These are phyloP conservation scores for Corbicula japonica DNA, from an alignment of 2,888 invertebrate genomes.

Conservation along the genomic window DNA sequence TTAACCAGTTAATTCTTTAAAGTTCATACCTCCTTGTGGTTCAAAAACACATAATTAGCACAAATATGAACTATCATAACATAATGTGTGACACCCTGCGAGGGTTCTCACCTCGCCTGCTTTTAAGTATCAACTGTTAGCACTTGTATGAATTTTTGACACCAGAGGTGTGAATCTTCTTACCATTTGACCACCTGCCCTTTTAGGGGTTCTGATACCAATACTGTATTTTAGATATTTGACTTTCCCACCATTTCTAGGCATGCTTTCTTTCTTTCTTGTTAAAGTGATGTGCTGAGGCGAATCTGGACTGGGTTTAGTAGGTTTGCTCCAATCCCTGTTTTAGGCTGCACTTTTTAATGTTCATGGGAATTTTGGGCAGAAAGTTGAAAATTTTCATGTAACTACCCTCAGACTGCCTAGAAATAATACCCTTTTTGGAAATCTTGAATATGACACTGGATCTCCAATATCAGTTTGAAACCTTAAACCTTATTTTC, in stretches of 20 bases:
- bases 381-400: no score
- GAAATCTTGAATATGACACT: no score
- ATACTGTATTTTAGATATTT: not conserved
- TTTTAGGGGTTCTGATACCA: not conserved
- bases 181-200: not conserved
- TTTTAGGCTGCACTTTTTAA: no score
- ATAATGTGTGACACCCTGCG: constrained; percentile 16
- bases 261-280: no score
- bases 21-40: not conserved
- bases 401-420: no score
- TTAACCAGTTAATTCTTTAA: constrained; percentile 18
- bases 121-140: constrained; percentile 10
- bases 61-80: constrained; percentile 11
- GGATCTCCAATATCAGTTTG: no score
- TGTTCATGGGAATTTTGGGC: no score
- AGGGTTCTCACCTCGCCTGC: constrained; percentile 20
- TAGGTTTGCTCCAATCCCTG: no score
- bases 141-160: constrained; percentile 9
- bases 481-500: no score
- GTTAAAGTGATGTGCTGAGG: no score
- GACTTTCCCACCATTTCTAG: constrained; percentile 11
- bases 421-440: no score
- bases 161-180: constrained; percentile 4
- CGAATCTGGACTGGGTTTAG: no score
- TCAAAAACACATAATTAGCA: not conserved